Evolutionary conservation across 1,140 invertebrate species (phyloP), one percentile per base, ranked within the genome.

Genomic region (Zaprionus africanus): DNA sequence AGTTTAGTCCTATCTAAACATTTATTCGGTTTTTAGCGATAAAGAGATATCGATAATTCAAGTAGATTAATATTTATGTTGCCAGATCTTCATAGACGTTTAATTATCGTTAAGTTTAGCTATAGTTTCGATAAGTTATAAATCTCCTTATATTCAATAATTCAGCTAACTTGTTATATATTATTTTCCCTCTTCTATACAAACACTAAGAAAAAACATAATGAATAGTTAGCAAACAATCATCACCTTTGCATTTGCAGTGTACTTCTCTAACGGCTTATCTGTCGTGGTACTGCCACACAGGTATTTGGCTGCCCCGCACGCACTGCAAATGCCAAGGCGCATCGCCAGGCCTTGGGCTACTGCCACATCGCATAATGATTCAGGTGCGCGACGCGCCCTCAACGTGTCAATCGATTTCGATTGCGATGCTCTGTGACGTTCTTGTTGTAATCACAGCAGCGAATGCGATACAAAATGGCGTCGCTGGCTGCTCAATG

Each of bases 361-460:
- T 68, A 84, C 78, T 86, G 60, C 60, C 66, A 53, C 38, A 31
- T 15, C 51, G 58, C 26, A 9, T 41, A 73, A 62, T 63, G 79
- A 86, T 86, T 87, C 83, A 86, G 82, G 82, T 86, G 83, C 76
- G 82, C 72, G 82, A 79, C 81, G 78, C 66, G 79, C 84, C 81
- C 76, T 87, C 75, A 75, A 81, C 72, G 51, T 87, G 78, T 79
- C 84, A 72, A 87, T 78, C 70, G 65, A 56, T 74, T 60, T 69
- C 63, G 51, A 36, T 57, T 46, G n/a, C 41, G 41, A 51, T 24
- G 46, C 11, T 19, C 46, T 22, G 19, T 19, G 43, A 19, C 43
- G 43, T 22, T 12, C 11, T 9, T 78, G 68, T 43, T 54, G 61
- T 60, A 13, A 31, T 24, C 9, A 17, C n/a, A 31, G 22, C n/a